A percentile compares a stretch with the other conserved stretches of the same genome.
phyloP scores from a whole-genome alignment of 23 tunicate species.

The Styela clava region DNA sequence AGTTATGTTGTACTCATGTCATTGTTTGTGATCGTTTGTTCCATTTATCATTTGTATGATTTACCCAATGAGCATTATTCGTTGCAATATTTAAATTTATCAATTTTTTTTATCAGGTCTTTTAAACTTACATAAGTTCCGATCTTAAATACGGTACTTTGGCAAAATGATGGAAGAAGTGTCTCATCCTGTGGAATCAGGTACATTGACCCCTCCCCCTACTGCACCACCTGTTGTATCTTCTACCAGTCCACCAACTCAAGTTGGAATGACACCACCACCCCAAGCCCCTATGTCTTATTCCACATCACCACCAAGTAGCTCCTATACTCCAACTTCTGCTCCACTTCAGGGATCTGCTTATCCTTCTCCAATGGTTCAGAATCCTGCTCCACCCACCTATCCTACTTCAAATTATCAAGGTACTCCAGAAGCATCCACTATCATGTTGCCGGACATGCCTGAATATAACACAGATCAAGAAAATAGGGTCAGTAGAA shows the following conservation, averaged over 20 bases:
- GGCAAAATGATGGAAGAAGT: slow-evolving; percentile 32
- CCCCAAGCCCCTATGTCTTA: slow-evolving; percentile 5
- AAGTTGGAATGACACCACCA: background rate
- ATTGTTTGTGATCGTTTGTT: background rate
- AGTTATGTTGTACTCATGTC: no score
- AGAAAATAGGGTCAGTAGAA: slow-evolving; percentile 1
- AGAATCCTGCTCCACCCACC: background rate
- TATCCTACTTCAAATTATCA: background rate
- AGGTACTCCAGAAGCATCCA: slow-evolving; percentile 11
- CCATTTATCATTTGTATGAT: background rate
- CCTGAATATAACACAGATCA: slow-evolving; percentile 14
- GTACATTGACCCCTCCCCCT: background rate
- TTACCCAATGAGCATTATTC: background rate
- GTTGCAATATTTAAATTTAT: background rate
- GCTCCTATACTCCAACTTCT: background rate
- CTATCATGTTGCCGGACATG: slow-evolving; percentile 19
- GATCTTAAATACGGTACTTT: no score
- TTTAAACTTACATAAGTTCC: background rate
- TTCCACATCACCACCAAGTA: background rate
- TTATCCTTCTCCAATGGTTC: background rate
- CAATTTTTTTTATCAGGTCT: background rate
- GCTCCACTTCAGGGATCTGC: background rate
- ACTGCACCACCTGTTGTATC: background rate
- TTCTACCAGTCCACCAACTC: background rate
- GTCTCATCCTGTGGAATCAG: background rate